phyloP scores from a whole-genome alignment of 1,140 invertebrate genomes.

The Brachionus asplanchnoidis region DNA sequence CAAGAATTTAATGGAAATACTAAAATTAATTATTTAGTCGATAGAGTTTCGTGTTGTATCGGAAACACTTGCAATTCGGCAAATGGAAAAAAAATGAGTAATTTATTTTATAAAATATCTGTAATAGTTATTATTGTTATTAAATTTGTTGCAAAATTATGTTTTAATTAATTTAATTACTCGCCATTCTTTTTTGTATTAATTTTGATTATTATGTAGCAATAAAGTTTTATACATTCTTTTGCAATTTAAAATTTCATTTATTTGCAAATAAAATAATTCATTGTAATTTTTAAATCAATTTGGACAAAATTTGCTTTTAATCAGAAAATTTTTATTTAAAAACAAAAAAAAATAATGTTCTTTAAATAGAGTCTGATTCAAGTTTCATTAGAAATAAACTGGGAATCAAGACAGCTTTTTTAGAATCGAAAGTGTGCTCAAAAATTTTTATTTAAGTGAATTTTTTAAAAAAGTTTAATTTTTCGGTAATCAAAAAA shows the following conservation, averaged over 20 bases:
- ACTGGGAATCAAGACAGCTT: too few relatives aligned
- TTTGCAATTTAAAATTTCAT: neutral
- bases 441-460: too few relatives aligned
- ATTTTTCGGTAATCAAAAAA: too few relatives aligned
- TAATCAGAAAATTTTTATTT: too few relatives aligned
- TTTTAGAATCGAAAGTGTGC: too few relatives aligned
- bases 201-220: neutral
- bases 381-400: too few relatives aligned
- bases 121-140: neutral
- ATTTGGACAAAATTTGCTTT: too few relatives aligned
- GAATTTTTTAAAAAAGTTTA: too few relatives aligned
- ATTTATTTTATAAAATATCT: neutral
- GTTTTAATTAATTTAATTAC: neutral
- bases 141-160: neutral
- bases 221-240: neutral
- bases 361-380: too few relatives aligned
- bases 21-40: constrained; percentile 15
- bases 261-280: too few relatives aligned
- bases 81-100: neutral
- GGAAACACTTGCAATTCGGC: constrained; percentile 26
- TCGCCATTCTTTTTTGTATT: neutral
- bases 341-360: too few relatives aligned
- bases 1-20: constrained; percentile 40
- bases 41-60: constrained; percentile 25
- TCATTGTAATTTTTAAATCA: too few relatives aligned